Base-by-base conservation (phyloP, 2,888 invertebrate genomes). In the Acrobasis consociella region DNA sequence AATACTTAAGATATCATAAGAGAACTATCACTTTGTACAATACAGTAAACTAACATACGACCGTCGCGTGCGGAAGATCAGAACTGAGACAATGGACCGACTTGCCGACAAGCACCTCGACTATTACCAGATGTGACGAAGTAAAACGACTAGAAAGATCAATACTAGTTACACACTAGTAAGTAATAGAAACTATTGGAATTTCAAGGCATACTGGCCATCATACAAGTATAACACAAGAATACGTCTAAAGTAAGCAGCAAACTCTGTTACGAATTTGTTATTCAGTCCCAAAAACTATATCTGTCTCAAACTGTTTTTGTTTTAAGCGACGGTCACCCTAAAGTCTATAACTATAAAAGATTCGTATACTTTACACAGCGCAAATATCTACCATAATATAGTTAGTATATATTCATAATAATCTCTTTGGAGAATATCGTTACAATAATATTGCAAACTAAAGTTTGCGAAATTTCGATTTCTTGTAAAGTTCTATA, bases 11-110 rank as follows among this genome's bases (percentile, higher is more conserved):
- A 78, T 87, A 87, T 90, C 90, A 90, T 91, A 91, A 90, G 91
- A 91, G 84, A 89, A 89, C 89, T 92, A 92, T 92, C 91, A 92
- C 91, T 91, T 91, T 91, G 89, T 91, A 92, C 91, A 91, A 89
- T 91, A 92, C 91, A 91, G 80, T 81, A 71, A 78, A 81, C 91
- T 90, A 91, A 85, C 83, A 72, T 83, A 86, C 76, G 77, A 81
- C 85, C 87, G 85, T 71, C 79, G 77, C 80, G 80, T 70, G 77
- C 75, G 86, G 86, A 89, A 88, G 87, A 89, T 81, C 85, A 76
- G 71, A 71, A 75, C 73, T 71, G 80, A 80, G 77, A 77, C 76
- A 65, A 70, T 31, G 56, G 46, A 16, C 58, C 55, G 16, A 39
- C 39, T 39, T 16, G 9, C 37, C 5, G 13, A 31, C 51, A 17